Base-by-base conservation (phyloP, 2,797 vertebrate genomes). In the Sebastes jordani region DNA sequence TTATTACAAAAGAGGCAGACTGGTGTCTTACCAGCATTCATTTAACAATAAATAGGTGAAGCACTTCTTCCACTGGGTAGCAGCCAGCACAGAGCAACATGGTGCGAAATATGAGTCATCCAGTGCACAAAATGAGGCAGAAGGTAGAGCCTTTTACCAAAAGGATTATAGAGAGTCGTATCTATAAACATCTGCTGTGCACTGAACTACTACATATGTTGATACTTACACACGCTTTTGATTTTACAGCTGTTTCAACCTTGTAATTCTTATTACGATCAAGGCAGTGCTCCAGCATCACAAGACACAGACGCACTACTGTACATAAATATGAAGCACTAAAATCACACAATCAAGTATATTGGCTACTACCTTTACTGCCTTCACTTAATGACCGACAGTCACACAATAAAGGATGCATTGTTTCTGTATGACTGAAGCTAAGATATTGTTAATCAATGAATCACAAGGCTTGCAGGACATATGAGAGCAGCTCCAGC, bases 271-370 rank as follows among this genome's bases (percentile, higher is more conserved):
- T 66, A 49, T 49, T 67, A 63, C 13, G 58, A 74, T 34, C 54
- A 69, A 58, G 27, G 59, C 66, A 29, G 9, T 2, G 30, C 76
- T 68, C 2, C 34, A 49, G 30, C 74, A 71, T 71, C 62, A 61
- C 49, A 38, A 23, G 29, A 70, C 56, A 74, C 34, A 20, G 59
- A 59, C 16, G 52, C 52, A 27, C 73, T 23, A 23, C 46, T 62
- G 42, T 63, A 71, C 34, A 85, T 80, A 62, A 69, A 80, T 61
- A 69, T 32, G 49, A 65, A 61, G 71, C 20, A 71, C 20, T 81
- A 18, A 68, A 67, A 61, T 78, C 59, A 65, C 59, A 58, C 63
- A 34, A 13, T 72, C 20, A 65, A 29, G 52, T 68, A 34, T 42
- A 69, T 54, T 58, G 32, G 36, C 77, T n/a, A 2, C 66, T 30